Base-by-base conservation (phyloP, 1,140 invertebrate species). In the Tetramorium parvispinum region DNA sequence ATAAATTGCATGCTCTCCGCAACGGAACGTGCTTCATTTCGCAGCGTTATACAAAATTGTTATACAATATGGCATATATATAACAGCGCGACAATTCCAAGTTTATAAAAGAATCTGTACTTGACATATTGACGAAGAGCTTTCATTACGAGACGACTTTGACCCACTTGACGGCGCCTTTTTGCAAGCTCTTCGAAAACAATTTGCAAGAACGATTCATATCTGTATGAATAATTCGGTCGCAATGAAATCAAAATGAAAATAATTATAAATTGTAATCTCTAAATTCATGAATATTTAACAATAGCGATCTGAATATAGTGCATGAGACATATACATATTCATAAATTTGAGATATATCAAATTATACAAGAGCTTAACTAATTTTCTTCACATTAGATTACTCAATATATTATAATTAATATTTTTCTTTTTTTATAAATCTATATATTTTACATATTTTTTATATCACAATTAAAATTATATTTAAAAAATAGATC, bases 181-280 rank as follows among this genome's bases (percentile, higher is more conserved):
- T 40, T 21, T 37, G 32, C 10, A n/a, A 71, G 24, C 16, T 27
- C 43, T 18, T 24, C 24, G 24, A n/a, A 71, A 73, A 32, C 4
- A 27, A 32, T 71, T n/a, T n/a, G 10, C 46, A n/a, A n/a, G 16
- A 70, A 32, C 18, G 32, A 32, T 71, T 46, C 13, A 27, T 71
- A 51, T 43, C 8, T 76, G 21, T 13, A 21, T 21, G 1, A 59
- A 59, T 59, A 76, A 53, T 57, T 43, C 8, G 5, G 21, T 21
- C 18, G n/a, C 7, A 57, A 40, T 59, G 24, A 57, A 57, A 57
- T 57, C 8, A 24, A 24, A 16, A 57, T 37, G 5, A 53, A 18
- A 76, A 40, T 76, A 57, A 57, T 76, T 43, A 43, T 43, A 57
- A 76, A 76, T 57, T 57, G 37, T 76, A 27, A 55, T 76, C n/a